phyloP scores from a whole-genome alignment of 2,888 invertebrate species.

The Drosophila villosipedis region DNA sequence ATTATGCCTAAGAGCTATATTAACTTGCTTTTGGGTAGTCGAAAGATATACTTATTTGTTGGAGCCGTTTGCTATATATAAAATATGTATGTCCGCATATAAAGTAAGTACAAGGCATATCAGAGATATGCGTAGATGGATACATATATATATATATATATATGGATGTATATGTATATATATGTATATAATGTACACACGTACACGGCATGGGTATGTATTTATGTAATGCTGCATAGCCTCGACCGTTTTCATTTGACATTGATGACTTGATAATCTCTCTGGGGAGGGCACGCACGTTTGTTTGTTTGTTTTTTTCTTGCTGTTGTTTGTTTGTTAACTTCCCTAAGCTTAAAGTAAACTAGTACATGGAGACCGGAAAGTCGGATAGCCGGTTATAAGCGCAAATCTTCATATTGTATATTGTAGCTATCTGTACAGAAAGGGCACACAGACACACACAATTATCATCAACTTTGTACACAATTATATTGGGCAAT shows the following conservation, averaged over 20 bases:
- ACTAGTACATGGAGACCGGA: constrained; percentile 35
- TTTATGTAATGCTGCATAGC: constrained; percentile 45
- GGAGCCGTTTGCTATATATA: background rate
- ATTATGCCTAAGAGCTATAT: background rate
- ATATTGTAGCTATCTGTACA: constrained; percentile 18
- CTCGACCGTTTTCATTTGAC: constrained; percentile 48
- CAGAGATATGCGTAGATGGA: background rate
- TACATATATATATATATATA: background rate
- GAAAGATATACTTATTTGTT: background rate
- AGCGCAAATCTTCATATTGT: constrained; percentile 16
- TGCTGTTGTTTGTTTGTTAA: constrained; percentile 1
- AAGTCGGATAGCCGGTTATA: constrained; percentile 47
- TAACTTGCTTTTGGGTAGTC: background rate
- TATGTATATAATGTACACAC: background rate
- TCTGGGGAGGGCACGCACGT: constrained; percentile 37
- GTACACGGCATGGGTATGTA: background rate
- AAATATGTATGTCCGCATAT: background rate
- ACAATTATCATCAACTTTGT: constrained; percentile 40
- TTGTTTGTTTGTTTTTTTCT: background rate
- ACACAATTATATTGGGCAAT: constrained; percentile 39
- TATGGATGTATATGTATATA: no score
- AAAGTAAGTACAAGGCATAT: background rate
- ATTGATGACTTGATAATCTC: constrained; percentile 58
- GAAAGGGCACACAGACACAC: background rate
- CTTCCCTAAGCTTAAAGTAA: constrained; percentile 24